Conservation (phyloP, 2,888 invertebrate species). For the Galeruca laticollis region DNA sequence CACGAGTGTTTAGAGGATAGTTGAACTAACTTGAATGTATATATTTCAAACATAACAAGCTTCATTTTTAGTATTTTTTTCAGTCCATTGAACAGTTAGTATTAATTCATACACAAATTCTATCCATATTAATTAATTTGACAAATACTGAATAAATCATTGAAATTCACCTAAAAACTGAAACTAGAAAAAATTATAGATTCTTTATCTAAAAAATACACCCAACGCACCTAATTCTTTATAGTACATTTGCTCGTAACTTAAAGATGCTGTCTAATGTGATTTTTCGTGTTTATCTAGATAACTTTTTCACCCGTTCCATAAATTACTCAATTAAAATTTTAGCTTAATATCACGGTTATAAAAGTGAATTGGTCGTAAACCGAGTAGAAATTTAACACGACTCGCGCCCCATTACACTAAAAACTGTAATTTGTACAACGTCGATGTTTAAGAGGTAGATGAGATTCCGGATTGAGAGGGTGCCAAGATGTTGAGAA, state of each 20-base stretch:
- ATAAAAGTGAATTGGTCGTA: slow-evolving; percentile 7
- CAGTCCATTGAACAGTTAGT: too few species aligned
- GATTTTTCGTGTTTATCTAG: not conserved
- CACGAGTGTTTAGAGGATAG: too few species aligned
- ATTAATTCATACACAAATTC: too few species aligned
- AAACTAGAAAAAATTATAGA: too few species aligned
- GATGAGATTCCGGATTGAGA: not conserved
- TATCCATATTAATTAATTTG: too few species aligned
- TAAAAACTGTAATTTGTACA: slow-evolving; percentile 3
- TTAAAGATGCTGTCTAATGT: not conserved
- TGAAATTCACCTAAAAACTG: too few species aligned
- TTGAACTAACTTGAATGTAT: too few species aligned
- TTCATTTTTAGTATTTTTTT: too few species aligned
- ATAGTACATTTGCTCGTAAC: not conserved
- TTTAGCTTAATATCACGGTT: not conserved
- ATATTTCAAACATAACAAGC: too few species aligned
- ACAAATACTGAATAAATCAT: too few species aligned
- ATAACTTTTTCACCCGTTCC: not conserved
- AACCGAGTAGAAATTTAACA: not conserved
- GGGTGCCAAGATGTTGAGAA: not conserved
- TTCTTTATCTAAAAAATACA: not conserved
- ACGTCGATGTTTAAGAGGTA: not conserved
- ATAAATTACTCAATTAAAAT: slow-evolving; percentile 10
- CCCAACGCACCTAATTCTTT: not conserved
- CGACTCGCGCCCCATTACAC: not conserved